phyloP scores from a whole-genome alignment of 2,888 invertebrate species.

The Drosophila cognata region DNA sequence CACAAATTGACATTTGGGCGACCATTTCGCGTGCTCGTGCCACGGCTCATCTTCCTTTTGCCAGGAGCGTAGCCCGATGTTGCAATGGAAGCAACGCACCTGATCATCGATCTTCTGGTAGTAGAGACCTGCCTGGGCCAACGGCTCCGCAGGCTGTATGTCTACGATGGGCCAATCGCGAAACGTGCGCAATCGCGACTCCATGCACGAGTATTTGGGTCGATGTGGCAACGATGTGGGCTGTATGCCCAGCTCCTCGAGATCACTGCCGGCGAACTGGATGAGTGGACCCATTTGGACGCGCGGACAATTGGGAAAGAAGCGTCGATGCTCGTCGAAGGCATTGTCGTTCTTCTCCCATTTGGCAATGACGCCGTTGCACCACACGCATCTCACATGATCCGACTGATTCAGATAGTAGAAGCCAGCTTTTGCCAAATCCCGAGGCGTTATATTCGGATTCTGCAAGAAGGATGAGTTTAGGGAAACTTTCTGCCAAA shows the following conservation, averaged over 20 bases:
- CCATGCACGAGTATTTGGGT: conserved; percentile 89
- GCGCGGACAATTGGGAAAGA: conserved; percentile 91
- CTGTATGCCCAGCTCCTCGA: conserved; percentile 87
- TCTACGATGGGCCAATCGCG: conserved; percentile 91
- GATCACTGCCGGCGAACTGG: conserved; percentile 85
- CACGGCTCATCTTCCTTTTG: conserved; percentile 95
- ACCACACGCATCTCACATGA: conserved; percentile 93
- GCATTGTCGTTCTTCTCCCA: conserved; percentile 94
- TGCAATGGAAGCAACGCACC: conserved; percentile 96
- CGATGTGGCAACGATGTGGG: conserved; percentile 87
- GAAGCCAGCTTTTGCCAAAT: conserved; percentile 93
- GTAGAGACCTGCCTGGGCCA: conserved; percentile 96
- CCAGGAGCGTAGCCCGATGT: conserved; percentile 96
- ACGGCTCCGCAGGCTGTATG: conserved; percentile 90
- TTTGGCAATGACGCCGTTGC: conserved; percentile 89
- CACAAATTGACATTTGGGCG: conserved; percentile 94
- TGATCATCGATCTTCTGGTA: conserved; percentile 91
- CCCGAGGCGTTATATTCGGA: conserved; percentile 87
- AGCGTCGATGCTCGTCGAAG: conserved; percentile 91
- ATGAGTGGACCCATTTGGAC: conserved; percentile 85
- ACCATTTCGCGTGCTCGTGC: conserved; percentile 97
- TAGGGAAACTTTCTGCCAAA: neutral
- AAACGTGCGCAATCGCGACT: conserved; percentile 90
- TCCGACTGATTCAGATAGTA: conserved; percentile 91
- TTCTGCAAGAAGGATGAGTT: conserved; percentile 73